Evolutionary conservation across 2,797 vertebrate species (phyloP).

Genomic region (Chaetophractus vellerosus): DNA sequence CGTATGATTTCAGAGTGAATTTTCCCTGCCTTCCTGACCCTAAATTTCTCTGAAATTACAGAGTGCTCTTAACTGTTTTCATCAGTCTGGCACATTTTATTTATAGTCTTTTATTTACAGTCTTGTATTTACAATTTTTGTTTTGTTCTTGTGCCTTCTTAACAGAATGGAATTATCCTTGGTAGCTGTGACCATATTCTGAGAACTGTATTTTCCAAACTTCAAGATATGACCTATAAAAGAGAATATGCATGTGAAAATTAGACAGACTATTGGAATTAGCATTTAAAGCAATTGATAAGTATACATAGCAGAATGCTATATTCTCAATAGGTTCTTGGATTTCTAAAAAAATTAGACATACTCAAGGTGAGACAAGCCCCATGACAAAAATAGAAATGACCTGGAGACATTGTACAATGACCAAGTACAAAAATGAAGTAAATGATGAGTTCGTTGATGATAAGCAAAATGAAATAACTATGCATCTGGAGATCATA

Average conservation of each 20-base stretch:
- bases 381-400: neutral
- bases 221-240: neutral
- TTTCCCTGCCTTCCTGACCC: neutral
- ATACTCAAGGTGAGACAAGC: neutral
- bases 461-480: neutral
- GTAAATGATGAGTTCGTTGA: neutral
- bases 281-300: neutral
- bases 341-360: neutral
- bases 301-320: neutral
- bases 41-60: neutral
- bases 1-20: neutral
- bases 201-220: slow-evolving; percentile 19
- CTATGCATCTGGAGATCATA: neutral
- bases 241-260: neutral
- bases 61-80: neutral
- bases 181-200: neutral
- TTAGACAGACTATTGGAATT: neutral
- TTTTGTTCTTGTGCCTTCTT: neutral
- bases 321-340: neutral
- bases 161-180: neutral
- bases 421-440: neutral
- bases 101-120: neutral
- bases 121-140: neutral
- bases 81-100: neutral
- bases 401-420: neutral